Evolutionary conservation across 2,113 vertebrate genomes (phyloP), one percentile per base, ranked within the genome.

Genomic region (Peromyscus leucopus): DNA sequence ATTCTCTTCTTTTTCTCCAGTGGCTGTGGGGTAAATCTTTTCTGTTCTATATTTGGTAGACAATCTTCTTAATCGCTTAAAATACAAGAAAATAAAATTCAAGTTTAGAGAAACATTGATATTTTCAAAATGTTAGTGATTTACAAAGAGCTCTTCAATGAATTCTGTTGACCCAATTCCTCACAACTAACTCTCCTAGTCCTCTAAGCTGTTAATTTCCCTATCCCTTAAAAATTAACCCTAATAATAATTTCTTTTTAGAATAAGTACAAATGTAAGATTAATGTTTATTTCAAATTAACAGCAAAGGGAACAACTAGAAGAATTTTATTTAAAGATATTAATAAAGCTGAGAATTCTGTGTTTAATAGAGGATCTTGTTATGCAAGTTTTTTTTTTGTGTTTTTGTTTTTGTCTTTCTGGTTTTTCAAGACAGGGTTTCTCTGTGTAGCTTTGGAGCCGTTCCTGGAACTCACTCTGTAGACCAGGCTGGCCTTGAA

Each of bases 11-110:
- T 98, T 99, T 98, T 99, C 99, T 96, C 99, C 99, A 93, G 99
- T 99, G 90, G 99, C 99, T 97, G 99, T 99, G 95, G 99, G 99
- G 97, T 99, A 99, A 98, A 99, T 99, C 98, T 99, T 99, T 98
- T 99, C 99, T 85, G 99, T 99, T 98, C 99, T 99, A 97, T 99
- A 99, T 98, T 99, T 99, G 86, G 99, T 99, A 82, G 99, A 99
- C 97, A 99, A 98, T 98, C 99, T 99, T 97, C 99, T 99, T 98
- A 99, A 98, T 97, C 99, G 98, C 99, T 99, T 99, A 95, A 99
- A 98, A 93, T 97, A 85, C 22, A 92, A 98, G 80, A 97, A 94
- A 96, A 91, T 91, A 96, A 97, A 97, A 97, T 94, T 95, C 46
- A 97, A 48, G 91, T 91, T 97, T 91, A 93, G 12, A 42, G 96